Base-by-base conservation (phyloP, 2,888 invertebrate species). In the Autographa gamma region DNA sequence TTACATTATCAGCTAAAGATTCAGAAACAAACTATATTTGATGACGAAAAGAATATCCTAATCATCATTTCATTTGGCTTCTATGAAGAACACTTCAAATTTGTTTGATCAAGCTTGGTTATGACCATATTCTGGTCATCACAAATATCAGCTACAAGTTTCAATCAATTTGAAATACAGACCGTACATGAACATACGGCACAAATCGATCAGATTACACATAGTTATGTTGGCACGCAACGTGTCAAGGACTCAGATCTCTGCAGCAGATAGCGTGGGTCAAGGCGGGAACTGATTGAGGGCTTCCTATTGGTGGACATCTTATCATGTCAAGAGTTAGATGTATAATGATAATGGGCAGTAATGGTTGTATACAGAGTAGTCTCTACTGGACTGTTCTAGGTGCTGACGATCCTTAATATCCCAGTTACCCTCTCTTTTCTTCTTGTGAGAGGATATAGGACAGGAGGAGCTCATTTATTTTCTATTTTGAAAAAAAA, bases 191-290 rank as follows among this genome's bases (percentile, higher is more conserved):
- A n/a, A 7, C 41, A 61, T 41, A 18, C 64, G 62, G 60, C 43
- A 59, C 58, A 54, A 74, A 79, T 83, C 80, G 80, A 81, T 83
- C 73, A 66, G 70, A 78, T 75, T 74, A 74, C 54, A 73, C 43
- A 62, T 60, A 58, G 67, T 71, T 69, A 71, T 76, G 74, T 67
- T 72, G 69, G 63, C 82, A 76, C 80, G 82, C 63, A 38, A 74
- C 67, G 67, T 76, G 83, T 78, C 81, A 84, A 83, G 84, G 85
- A 76, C 72, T 69, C 63, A 64, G 79, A 83, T 84, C 74, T 48
- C 48, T 58, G 60, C 61, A 67, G 69, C 69, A 31, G 71, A 74
- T 74, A 74, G 32, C 59, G 8, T 43, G 25, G 85, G 81, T 81
- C 84, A 84, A 80, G 83, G 85, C 60, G 38, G 66, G 43, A 38